Percentiles rank a stretch among this genome's conserved stretches.
These are phyloP conservation scores for Rachycentron canadum DNA, from an alignment of 2,797 vertebrate genomes.

Conservation along the genomic window DNA sequence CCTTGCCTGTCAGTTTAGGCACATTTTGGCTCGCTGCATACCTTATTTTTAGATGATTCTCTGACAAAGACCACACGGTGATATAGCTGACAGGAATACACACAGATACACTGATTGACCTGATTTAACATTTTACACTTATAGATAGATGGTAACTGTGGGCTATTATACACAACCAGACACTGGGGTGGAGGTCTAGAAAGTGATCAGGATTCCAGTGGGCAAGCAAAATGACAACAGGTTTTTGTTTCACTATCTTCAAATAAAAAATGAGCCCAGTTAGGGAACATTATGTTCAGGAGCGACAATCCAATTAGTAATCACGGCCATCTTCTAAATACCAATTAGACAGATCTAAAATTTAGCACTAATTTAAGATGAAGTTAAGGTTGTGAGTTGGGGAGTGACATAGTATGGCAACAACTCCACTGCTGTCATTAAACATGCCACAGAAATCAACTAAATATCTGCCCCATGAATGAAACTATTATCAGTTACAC, in stretches of 20 bases:
- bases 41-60: conserved; percentile 61
- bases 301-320: conserved; percentile 7
- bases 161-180: background rate
- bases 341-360: background rate
- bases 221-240: background rate
- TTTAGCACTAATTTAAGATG: background rate
- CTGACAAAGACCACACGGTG: conserved; percentile 20
- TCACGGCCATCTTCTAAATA: too few species aligned
- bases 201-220: background rate
- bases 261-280: background rate
- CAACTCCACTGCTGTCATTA: background rate
- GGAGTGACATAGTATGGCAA: background rate
- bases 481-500: conserved; percentile 1
- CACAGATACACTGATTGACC: conserved; percentile 10
- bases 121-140: conserved; percentile 32
- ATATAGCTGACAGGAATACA: conserved; percentile 31
- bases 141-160: conserved; percentile 11
- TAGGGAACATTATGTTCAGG: background rate
- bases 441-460: background rate
- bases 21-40: conserved; percentile 39
- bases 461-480: background rate
- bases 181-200: background rate
- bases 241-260: background rate
- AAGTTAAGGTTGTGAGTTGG: background rate
- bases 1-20: conserved; percentile 54